Evolutionary conservation across 2,113 vertebrate species (phyloP).

Genomic region (Sander lucioperca): DNA sequence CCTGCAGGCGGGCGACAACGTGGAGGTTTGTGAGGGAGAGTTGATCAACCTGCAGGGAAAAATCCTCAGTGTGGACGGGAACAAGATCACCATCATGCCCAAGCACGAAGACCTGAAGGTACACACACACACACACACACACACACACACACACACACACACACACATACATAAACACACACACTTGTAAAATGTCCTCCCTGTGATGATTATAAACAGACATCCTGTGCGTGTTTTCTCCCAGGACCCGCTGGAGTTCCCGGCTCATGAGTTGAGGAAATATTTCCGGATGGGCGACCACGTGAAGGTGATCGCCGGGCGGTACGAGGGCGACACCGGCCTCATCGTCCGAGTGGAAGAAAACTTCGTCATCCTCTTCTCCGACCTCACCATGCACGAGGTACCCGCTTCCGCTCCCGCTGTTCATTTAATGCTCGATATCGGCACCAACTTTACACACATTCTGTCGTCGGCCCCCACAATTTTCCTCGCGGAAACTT

Average conservation of each 20-base stretch:
- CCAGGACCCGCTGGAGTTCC: conserved; percentile 97
- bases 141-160: not conserved
- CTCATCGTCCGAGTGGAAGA: conserved; percentile 96
- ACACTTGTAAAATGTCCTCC: not conserved
- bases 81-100: conserved; percentile 98
- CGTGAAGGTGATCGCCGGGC: conserved; percentile 95
- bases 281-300: conserved; percentile 99
- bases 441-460: too few species aligned
- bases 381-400: conserved; percentile 97
- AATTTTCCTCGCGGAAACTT: too few species aligned
- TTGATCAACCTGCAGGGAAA: conserved; percentile 97
- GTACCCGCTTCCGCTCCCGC: conserved; percentile 63
- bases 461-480: too few species aligned
- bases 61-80: conserved; percentile 96
- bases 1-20: conserved; percentile 95
- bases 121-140: not conserved
- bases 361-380: conserved; percentile 97
- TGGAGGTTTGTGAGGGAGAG: conserved; percentile 97
- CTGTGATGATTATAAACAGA: not conserved
- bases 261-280: conserved; percentile 92
- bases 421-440: too few species aligned
- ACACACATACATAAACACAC: not conserved
- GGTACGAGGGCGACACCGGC: conserved; percentile 95
- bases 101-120: conserved; percentile 98
- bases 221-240: not conserved